Evolutionary conservation across 2,888 invertebrate species (phyloP).

Genomic region (Xanthia icteritia): DNA sequence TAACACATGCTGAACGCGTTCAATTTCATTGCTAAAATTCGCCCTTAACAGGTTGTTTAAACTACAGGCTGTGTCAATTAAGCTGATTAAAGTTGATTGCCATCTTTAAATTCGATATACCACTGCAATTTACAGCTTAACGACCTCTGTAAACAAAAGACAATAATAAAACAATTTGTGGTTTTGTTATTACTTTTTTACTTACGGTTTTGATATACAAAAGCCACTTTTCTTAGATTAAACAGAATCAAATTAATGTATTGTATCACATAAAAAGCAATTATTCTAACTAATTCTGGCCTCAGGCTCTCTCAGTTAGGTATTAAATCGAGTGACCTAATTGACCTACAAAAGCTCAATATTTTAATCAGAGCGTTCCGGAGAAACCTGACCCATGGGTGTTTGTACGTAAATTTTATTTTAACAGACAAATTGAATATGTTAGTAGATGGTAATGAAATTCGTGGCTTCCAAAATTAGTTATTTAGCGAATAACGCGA

Average conservation of each 20-base stretch:
- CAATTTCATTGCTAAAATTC: too few species aligned
- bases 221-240: neutral
- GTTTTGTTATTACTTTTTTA: constrained; percentile 8
- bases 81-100: constrained; percentile 10
- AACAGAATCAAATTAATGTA: constrained; percentile 22
- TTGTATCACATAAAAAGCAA: constrained; percentile 17
- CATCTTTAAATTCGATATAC: constrained; percentile 24
- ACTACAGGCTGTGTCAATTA: constrained; percentile 4
- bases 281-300: constrained; percentile 37
- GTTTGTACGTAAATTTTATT: constrained; percentile 40
- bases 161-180: constrained; percentile 27
- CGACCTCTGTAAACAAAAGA: constrained; percentile 15
- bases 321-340: constrained; percentile 44
- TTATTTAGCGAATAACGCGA: constrained; percentile 64
- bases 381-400: constrained; percentile 14
- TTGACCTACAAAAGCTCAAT: constrained; percentile 40
- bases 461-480: constrained; percentile 56
- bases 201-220: neutral
- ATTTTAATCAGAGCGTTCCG: constrained; percentile 36
- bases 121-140: constrained; percentile 29
- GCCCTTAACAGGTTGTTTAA: neutral
- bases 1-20: too few species aligned
- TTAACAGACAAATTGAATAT: constrained; percentile 48
- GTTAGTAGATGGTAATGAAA: constrained; percentile 37
- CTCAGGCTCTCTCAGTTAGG: constrained; percentile 18